Evolutionary conservation across 2,888 invertebrate genomes (phyloP).

Genomic region (Catocala sponsa): DNA sequence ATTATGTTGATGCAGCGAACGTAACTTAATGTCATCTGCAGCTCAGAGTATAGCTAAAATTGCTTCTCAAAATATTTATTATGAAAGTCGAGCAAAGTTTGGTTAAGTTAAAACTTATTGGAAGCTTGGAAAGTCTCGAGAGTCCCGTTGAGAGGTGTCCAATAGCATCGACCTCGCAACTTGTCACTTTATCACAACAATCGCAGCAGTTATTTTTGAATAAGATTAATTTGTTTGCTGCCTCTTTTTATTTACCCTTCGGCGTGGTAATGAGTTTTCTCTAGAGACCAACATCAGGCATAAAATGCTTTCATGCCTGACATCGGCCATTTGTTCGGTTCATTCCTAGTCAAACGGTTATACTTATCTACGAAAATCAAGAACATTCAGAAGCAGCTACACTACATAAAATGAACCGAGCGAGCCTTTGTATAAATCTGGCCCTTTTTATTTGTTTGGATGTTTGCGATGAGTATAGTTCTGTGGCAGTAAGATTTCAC

Average conservation of each 20-base stretch:
- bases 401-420: too few relatives aligned
- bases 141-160: constrained; percentile 4
- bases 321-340: too few relatives aligned
- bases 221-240: constrained; percentile 2
- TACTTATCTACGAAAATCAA: too few relatives aligned
- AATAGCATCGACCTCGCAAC: not conserved
- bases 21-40: constrained; percentile 14
- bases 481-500: too few relatives aligned
- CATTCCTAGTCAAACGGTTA: too few relatives aligned
- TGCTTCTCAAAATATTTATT: constrained; percentile 18
- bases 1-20: constrained; percentile 5
- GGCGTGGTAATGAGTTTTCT: too few relatives aligned
- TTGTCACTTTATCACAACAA: constrained; percentile 1
- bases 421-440: too few relatives aligned
- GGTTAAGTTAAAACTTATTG: constrained; percentile 12
- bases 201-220: constrained; percentile 1
- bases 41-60: constrained; percentile 3
- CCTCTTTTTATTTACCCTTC: not conserved
- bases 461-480: too few relatives aligned
- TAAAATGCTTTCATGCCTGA: too few relatives aligned
- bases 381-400: too few relatives aligned
- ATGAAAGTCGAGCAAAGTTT: constrained; percentile 5
- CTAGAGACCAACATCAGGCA: too few relatives aligned
- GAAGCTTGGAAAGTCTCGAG: constrained; percentile 6
- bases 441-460: too few relatives aligned